Evolutionary conservation across 2,888 invertebrate genomes (phyloP).

Genomic region (Eretmocerus hayati): DNA sequence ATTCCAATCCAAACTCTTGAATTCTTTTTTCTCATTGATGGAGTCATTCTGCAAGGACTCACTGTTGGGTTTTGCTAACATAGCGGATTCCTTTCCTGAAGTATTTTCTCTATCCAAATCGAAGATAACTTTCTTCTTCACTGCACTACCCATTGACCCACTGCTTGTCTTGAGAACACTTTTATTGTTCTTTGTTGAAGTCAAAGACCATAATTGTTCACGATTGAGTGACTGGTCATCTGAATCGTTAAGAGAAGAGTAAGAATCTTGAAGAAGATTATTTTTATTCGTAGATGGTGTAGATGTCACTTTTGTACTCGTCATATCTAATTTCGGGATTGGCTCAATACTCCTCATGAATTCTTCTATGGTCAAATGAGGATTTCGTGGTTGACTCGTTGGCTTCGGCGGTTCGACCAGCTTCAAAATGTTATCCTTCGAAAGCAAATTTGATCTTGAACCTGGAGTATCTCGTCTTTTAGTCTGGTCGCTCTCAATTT

Average conservation of each 20-base stretch:
- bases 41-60: constrained; percentile 6
- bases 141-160: constrained; percentile 51
- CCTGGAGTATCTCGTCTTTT: constrained; percentile 9
- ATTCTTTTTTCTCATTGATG: constrained; percentile 34
- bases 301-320: constrained; percentile 25
- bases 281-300: constrained; percentile 25
- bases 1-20: constrained; percentile 52
- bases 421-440: constrained; percentile 4
- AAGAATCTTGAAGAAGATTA: constrained; percentile 25
- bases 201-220: constrained; percentile 22
- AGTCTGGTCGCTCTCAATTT: background rate
- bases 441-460: constrained; percentile 1
- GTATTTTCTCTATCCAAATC: constrained; percentile 49
- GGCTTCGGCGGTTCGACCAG: constrained; percentile 1
- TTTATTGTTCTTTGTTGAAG: constrained; percentile 45
- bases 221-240: constrained; percentile 21
- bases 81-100: constrained; percentile 32
- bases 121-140: constrained; percentile 60
- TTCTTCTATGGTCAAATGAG: constrained; percentile 33
- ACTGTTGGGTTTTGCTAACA: too few species aligned
- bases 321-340: constrained; percentile 16
- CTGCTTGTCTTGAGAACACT: constrained; percentile 54
- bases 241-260: constrained; percentile 17
- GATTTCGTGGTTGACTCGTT: too few species aligned
- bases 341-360: constrained; percentile 23